Conservation (phyloP, 1,140 invertebrate genomes). For the Drosophila varians region DNA sequence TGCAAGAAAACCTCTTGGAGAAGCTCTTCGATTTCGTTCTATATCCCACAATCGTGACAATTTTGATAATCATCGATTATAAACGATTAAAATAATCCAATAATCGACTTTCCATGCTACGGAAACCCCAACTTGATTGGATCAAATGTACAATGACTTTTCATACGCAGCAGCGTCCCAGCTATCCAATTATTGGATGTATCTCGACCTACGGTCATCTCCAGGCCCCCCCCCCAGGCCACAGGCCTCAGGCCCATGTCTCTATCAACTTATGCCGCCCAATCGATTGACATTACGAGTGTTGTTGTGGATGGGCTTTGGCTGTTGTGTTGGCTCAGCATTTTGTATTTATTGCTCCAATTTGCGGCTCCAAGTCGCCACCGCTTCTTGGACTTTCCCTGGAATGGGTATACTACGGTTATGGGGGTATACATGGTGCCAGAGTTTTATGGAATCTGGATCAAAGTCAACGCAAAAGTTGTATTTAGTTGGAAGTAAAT, state of each 20-base stretch:
- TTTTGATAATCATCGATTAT: background rate
- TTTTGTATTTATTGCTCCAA: slow-evolving; percentile 42
- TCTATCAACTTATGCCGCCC: slow-evolving; percentile 42
- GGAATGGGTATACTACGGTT: background rate
- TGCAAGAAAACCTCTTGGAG: no score
- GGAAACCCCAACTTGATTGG: slow-evolving; percentile 30
- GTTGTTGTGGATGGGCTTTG: slow-evolving; percentile 17
- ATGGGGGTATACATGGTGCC: background rate
- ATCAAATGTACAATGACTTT: slow-evolving; percentile 16
- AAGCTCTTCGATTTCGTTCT: background rate
- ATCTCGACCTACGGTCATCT: slow-evolving; percentile 11
- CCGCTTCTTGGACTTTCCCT: slow-evolving; percentile 5
- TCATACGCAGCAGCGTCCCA: slow-evolving; percentile 23
- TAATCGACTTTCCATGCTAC: slow-evolving; percentile 6
- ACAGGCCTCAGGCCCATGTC: slow-evolving; percentile 33
- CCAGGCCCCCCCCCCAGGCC: slow-evolving; percentile 1
- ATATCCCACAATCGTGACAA: background rate
- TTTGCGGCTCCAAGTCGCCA: slow-evolving; percentile 40
- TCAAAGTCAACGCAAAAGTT: no score
- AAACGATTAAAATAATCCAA: background rate
- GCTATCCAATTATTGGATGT: slow-evolving; percentile 25
- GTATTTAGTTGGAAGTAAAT: no score
- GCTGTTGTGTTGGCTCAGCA: slow-evolving; percentile 26
- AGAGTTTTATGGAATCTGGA: background rate
- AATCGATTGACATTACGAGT: slow-evolving; percentile 49